Evolutionary conservation across 2,888 invertebrate genomes (phyloP), one percentile per base, ranked within the genome.

Genomic region (Galerucella pusilla): DNA sequence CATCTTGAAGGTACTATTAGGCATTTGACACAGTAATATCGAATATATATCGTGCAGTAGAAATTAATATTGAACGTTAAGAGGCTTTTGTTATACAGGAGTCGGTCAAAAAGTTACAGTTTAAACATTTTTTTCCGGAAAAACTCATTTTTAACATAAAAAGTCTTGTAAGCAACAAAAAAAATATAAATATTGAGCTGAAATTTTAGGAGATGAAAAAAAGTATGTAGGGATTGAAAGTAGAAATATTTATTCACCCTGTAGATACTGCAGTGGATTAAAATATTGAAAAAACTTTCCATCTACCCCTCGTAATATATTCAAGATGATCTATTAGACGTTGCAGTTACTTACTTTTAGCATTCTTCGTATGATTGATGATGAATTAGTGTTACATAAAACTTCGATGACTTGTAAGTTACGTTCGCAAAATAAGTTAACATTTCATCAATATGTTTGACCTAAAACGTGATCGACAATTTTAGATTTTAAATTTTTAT

Each of bases 361-460:
- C 14, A 45, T 42, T 45, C 64, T 45, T 45, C 16, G 20, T 70
- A 63, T 70, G 70, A 70, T 70, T 63, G 63, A 70, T 54, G 70
- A 70, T 70, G 64, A 70, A 70, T 70, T 70, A 52, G 10, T 61
- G 63, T 70, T 70, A 70, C 70, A 70, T 70, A 70, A 28, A 70
- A 70, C 63, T 28, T 35, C 69, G 61, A 69, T 69, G 69, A 69
- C 45, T 66, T 52, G 66, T 59, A 25, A 46, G 49, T 69, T 54
- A 61, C 61, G 70, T 16, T 25, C 70, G 52, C 52, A 63, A 63
- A 70, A 63, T 70, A 70, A 64, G 64, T 64, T 59, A 54, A 25
- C 65, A 45, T 25, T 69, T 69, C 69, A 61, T 69, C 61, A 61
- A 69, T 68, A 57, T 5, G 16, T 68, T 64, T 59, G 68, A 68